These are phyloP conservation scores for Nephotettix cincticeps DNA, from an alignment of 1,140 invertebrate genomes.

Conservation along the genomic window DNA sequence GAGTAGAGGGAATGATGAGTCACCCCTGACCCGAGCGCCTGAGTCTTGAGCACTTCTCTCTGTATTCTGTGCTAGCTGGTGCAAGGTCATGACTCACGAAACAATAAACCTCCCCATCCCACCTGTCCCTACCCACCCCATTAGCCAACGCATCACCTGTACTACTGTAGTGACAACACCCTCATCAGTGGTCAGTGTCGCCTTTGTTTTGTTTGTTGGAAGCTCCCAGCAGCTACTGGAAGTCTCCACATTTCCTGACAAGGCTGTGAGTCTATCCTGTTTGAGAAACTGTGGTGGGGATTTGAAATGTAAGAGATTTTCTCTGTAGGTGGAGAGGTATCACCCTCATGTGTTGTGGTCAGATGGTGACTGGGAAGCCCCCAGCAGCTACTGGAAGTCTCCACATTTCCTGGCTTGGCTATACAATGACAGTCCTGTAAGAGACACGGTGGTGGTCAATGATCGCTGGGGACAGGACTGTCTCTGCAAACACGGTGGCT, in stretches of 20 bases:
- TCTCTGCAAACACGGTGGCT: constrained; percentile 85
- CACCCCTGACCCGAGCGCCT: too few species aligned
- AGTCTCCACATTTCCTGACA: not conserved
- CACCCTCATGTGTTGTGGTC: constrained; percentile 91
- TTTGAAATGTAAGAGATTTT: too few species aligned
- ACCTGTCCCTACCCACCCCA: too few species aligned
- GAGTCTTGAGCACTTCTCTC: too few species aligned
- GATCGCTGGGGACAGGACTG: constrained; percentile 68
- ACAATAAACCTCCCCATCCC: too few species aligned
- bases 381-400: constrained; percentile 78
- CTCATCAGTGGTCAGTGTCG: too few species aligned
- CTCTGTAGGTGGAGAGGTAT: constrained; percentile 70
- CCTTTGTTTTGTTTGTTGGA: too few species aligned
- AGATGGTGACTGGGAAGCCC: constrained; percentile 87
- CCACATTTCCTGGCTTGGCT: constrained; percentile 87
- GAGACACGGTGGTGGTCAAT: constrained; percentile 84
- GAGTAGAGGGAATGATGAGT: too few species aligned
- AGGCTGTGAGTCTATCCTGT: not conserved
- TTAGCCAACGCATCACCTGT: too few species aligned
- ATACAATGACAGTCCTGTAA: constrained; percentile 93
- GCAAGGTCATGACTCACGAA: too few species aligned
- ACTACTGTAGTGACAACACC: too few species aligned
- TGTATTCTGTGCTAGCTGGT: too few species aligned
- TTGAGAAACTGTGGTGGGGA: not conserved
- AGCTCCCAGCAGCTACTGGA: not conserved